Conservation (phyloP, 1,140 invertebrate species). For the Mizuhopecten yessoensis region DNA sequence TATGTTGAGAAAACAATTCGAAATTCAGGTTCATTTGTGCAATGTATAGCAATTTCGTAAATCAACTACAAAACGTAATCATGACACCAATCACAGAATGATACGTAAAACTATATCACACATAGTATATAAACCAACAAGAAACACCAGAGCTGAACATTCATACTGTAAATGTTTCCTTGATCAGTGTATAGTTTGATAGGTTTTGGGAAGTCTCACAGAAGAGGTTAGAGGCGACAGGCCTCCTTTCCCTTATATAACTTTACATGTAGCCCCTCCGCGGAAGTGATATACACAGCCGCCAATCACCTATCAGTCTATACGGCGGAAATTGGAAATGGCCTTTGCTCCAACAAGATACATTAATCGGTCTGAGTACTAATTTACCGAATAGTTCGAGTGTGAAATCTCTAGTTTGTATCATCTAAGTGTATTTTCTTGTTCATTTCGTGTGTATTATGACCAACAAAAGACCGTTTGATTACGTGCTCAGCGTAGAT, state of each 20-base stretch:
- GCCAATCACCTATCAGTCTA: background rate
- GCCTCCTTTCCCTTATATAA: background rate
- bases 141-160: no score
- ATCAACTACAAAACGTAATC: no score
- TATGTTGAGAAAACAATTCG: no score
- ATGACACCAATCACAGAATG: no score
- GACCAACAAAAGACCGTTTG: background rate
- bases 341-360: background rate
- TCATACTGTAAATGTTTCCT: no score
- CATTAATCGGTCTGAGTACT: background rate
- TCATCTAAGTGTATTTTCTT: background rate
- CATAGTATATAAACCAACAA: no score
- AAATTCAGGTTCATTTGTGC: no score
- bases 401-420: conserved; percentile 27
- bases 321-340: background rate
- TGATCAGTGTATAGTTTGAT: background rate
- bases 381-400: conserved; percentile 14
- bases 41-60: no score
- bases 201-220: background rate
- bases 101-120: no score
- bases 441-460: conserved; percentile 9
- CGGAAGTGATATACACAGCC: background rate
- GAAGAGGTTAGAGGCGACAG: background rate
- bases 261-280: background rate
- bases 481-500: background rate